phyloP scores from a whole-genome alignment of 2,797 vertebrate species.

The Lepidocolaptes lacrymiger region DNA sequence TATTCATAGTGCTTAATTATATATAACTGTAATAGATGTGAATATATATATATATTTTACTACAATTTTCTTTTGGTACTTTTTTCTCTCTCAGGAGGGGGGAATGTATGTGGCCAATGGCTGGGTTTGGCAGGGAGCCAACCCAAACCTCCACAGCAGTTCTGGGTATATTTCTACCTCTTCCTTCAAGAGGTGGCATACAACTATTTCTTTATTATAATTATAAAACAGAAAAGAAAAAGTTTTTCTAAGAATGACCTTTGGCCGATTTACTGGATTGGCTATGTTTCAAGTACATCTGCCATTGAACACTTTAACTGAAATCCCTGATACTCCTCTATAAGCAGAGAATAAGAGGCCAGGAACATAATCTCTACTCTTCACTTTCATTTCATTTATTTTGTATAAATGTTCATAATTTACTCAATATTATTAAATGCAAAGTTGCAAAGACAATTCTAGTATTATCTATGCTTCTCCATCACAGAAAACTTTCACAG shows the following conservation, averaged over 20 bases:
- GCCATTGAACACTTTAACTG: not conserved
- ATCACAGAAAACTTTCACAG: not conserved
- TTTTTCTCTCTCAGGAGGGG: too few species aligned
- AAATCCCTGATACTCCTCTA: not conserved
- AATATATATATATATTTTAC: too few species aligned
- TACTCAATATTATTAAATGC: not conserved
- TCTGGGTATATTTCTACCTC: not conserved
- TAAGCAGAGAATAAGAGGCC: not conserved
- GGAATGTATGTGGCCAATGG: too few species aligned
- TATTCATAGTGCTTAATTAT: too few species aligned
- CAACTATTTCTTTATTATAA: not conserved
- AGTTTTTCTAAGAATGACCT: not conserved
- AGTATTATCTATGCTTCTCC: not conserved
- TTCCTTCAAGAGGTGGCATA: not conserved
- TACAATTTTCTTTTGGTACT: too few species aligned
- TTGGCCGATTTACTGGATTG: not conserved
- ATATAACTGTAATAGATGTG: too few species aligned
- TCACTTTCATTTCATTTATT: not conserved
- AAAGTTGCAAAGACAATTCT: not conserved
- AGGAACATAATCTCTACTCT: not conserved
- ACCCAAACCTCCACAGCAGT: not conserved
- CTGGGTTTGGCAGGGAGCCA: too few species aligned
- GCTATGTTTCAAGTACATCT: not conserved
- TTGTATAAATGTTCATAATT: not conserved
- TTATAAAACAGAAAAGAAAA: not conserved